Evolutionary conservation across 2,888 invertebrate species (phyloP), one percentile per base, ranked within the genome.

Genomic region (Lissocephala sabroskyi): DNA sequence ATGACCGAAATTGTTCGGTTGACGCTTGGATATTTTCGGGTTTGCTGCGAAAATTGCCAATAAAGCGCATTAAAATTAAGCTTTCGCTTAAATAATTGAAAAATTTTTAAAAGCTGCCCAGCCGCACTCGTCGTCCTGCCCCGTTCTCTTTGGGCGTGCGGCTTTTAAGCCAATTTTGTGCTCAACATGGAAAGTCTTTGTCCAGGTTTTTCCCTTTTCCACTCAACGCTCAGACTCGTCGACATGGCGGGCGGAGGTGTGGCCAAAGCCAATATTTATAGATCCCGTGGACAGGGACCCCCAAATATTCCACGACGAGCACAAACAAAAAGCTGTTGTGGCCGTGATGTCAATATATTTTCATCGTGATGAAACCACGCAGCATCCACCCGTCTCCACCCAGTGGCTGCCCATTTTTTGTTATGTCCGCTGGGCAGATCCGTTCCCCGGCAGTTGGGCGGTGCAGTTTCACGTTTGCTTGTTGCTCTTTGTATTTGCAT

Each of bases 11-110:
- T 23, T 23, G 23, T 7, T 7, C 7, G 23, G 4, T 23, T 23
- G 7, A 23, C 7, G 23, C 23, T 23, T 3, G 7, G 7, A 23
- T 3, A 5, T 23, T 23, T 16, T 35, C 16, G n/a, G n/a, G n/a
- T 16, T 41, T 3, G 9, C n/a, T 35, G 41, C 47, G 55, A 61
- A 68, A 67, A 64, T 64, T 64, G 68, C 54, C 74, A 67, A 73
- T 68, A 68, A 76, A 67, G 68, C 52, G 54, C 58, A 64, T 67
- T 68, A 73, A 67, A 68, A 76, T 76, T 23, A 68, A 76, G 65
- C 74, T 65, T 62, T 54, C 50, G 57, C 43, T 59, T 59, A 68
- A 64, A 62, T 65, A 57, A 73, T 76, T 74, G 70, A 68, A 62
- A 73, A 59, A n/a, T 73, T 53, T 67, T 55, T 67, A 67, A 66